Conservation (phyloP, 2,797 vertebrate genomes). For the Leptoclinus maculatus region DNA sequence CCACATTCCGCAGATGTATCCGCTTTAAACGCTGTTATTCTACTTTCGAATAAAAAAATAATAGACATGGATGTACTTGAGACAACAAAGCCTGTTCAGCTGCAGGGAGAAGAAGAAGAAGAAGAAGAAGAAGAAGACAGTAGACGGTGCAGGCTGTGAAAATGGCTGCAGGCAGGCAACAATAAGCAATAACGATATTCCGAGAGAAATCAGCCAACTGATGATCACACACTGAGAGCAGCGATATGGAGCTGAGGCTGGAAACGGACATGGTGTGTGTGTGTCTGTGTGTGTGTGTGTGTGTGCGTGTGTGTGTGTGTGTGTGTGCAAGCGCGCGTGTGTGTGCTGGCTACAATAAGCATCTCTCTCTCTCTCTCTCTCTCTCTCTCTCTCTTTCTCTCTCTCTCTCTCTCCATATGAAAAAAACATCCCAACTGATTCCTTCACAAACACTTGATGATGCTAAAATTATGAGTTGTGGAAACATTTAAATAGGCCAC, state of each 20-base stretch:
- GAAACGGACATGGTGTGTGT: not conserved
- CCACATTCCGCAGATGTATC: conserved; percentile 18
- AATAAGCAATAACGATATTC: not conserved
- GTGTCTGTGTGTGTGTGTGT: not conserved
- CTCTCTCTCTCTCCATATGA: not conserved
- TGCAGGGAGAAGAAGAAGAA: not conserved
- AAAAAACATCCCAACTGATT: too few species aligned
- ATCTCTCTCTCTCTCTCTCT: conserved; percentile 6
- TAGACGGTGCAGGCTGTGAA: too few species aligned
- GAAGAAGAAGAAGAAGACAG: not conserved
- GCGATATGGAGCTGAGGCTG: not conserved
- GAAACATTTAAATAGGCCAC: too few species aligned
- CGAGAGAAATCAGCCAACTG: not conserved
- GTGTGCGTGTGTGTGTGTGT: not conserved
- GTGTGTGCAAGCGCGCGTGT: too few species aligned
- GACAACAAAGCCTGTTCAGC: not conserved
- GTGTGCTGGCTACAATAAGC: not conserved
- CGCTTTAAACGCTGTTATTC: not conserved
- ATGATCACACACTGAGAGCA: not conserved
- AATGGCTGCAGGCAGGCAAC: not conserved
- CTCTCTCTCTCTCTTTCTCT: conserved; percentile 1
- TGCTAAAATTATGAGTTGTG: too few species aligned
- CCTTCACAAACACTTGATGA: too few species aligned
- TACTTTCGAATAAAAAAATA: conserved; percentile 13
- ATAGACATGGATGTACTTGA: conserved; percentile 2